These are phyloP conservation scores for Leucoraja erinaceus DNA, from an alignment of 2,113 vertebrate genomes.

Conservation along the genomic window DNA sequence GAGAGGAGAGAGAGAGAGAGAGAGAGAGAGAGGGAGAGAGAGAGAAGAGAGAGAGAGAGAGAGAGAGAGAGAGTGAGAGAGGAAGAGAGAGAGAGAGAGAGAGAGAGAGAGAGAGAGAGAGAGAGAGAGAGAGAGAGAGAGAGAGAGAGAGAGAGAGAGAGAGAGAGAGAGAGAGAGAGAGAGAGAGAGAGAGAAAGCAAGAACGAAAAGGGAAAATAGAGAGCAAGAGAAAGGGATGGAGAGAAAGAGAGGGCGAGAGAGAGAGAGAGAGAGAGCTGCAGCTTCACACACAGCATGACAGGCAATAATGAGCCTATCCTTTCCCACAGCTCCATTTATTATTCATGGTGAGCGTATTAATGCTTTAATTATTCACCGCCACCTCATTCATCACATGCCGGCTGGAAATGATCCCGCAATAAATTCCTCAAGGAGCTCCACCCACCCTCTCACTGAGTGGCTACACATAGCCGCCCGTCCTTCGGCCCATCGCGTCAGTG, in stretches of 20 bases:
- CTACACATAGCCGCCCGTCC: too few species aligned
- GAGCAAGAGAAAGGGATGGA: not conserved
- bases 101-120: not conserved
- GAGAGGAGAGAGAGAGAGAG: not conserved
- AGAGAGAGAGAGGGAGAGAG: not conserved
- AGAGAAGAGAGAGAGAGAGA: not conserved
- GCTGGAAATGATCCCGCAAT: not conserved
- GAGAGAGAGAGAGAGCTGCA: not conserved
- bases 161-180: not conserved
- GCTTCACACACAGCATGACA: not conserved
- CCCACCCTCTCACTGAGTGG: not conserved
- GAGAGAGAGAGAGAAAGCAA: not conserved
- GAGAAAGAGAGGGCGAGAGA: not conserved
- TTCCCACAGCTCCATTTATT: not conserved
- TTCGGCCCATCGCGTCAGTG: too few species aligned
- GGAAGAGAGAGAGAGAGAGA: not conserved
- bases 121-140: not conserved
- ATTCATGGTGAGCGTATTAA: not conserved
- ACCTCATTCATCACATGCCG: not conserved
- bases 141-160: not conserved
- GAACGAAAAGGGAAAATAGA: too few species aligned
- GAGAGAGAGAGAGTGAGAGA: not conserved
- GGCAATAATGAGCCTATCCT: too few species aligned
- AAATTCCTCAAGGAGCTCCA: too few species aligned
- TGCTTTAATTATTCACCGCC: not conserved